A percentile compares a stretch with the other conserved stretches of the same genome.
phyloP scores from a whole-genome alignment of 1,140 invertebrate genomes.

The Eulimnadia texana region DNA sequence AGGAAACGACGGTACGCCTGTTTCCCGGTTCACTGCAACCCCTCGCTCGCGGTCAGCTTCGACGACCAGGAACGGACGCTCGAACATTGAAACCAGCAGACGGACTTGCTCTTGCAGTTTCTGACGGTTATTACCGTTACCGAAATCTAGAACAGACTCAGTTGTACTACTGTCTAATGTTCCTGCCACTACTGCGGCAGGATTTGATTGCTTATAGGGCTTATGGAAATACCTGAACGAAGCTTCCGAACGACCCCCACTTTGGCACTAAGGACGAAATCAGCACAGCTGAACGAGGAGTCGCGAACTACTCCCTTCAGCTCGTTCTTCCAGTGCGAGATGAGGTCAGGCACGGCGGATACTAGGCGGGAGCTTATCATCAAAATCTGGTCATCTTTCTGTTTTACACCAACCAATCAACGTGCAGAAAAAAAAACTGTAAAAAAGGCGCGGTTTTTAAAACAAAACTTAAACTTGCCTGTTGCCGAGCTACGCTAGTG shows the following conservation, averaged over 20 bases:
- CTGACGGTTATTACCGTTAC: slow-evolving; percentile 2
- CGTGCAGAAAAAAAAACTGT: too few relatives aligned
- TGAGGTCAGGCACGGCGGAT: not conserved
- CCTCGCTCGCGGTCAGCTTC: slow-evolving; percentile 7
- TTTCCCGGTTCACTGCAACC: not conserved
- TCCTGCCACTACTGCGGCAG: too few relatives aligned
- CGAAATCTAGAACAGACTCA: slow-evolving; percentile 11
- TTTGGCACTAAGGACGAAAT: slow-evolving; percentile 7
- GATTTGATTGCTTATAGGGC: too few relatives aligned
- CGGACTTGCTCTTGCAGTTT: slow-evolving; percentile 5
- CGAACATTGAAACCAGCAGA: slow-evolving; percentile 1
- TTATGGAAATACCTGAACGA: slow-evolving; percentile 3
- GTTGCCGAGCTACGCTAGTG: not conserved
- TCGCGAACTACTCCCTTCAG: not conserved
- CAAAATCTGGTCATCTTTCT: not conserved
- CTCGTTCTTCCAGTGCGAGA: slow-evolving; percentile 2
- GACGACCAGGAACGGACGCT: slow-evolving; percentile 11
- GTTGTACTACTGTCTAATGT: too few relatives aligned
- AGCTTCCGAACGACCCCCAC: slow-evolving; percentile 10
- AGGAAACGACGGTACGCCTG: not conserved
- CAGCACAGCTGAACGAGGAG: slow-evolving; percentile 3
- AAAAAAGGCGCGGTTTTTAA: too few relatives aligned
- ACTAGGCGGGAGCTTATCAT: slow-evolving; percentile 5
- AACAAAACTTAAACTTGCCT: not conserved
- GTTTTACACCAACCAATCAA: not conserved